phyloP scores from a whole-genome alignment of 2,888 invertebrate genomes.

The Cerceris rybyensis region DNA sequence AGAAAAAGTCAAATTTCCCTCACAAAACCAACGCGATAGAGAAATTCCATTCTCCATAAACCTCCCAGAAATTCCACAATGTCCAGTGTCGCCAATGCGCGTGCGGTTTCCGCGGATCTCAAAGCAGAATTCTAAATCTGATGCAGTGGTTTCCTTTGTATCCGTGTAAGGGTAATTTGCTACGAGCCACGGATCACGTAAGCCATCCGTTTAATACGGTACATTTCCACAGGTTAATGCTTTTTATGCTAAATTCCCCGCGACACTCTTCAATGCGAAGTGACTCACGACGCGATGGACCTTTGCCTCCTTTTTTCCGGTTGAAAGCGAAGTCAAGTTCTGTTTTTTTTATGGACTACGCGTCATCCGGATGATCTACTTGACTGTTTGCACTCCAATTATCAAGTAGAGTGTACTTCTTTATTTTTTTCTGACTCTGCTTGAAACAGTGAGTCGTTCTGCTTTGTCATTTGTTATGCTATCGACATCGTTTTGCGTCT shows the following conservation, averaged over 20 bases:
- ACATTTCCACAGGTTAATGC: background rate
- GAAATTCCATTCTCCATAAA: no score
- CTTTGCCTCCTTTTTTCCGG: background rate
- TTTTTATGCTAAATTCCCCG: background rate
- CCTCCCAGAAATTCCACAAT: no score
- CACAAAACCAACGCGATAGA: no score
- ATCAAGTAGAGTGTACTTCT: no score
- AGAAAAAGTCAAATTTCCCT: no score
- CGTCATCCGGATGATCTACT: slow-evolving; percentile 1
- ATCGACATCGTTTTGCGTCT: no score
- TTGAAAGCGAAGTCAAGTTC: slow-evolving; percentile 20
- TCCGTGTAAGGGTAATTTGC: slow-evolving; percentile 6
- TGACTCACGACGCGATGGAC: background rate
- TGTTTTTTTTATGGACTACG: slow-evolving; percentile 34
- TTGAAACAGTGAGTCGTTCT: no score
- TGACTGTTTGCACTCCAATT: background rate
- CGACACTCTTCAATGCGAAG: background rate
- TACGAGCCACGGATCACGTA: slow-evolving; percentile 14
- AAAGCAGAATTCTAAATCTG: background rate
- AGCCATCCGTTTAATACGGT: slow-evolving; percentile 6
- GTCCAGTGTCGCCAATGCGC: no score
- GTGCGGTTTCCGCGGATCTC: no score
- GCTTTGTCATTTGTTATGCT: no score
- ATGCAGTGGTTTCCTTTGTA: slow-evolving; percentile 6
- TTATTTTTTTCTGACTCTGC: no score